Evolutionary conservation across 2,113 vertebrate species (phyloP).

Genomic region (Grallaria varia): DNA sequence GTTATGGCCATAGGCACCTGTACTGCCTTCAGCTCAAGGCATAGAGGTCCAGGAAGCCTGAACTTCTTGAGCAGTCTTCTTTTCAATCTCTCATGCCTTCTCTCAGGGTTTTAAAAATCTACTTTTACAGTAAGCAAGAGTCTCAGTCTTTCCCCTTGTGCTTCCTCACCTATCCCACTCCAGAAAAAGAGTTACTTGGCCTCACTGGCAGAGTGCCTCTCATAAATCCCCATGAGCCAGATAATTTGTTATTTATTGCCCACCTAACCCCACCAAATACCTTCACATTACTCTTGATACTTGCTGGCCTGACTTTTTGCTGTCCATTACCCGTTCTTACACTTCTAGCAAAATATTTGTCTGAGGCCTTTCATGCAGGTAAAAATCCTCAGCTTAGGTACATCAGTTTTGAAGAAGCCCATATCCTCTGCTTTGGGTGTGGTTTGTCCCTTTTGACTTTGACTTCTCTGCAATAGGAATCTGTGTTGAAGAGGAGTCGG

Average conservation of each 20-base stretch:
- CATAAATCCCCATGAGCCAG: not conserved
- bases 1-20: fast-evolving
- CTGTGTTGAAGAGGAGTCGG: not conserved
- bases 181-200: not conserved
- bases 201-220: not conserved
- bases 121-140: not conserved
- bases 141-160: not conserved
- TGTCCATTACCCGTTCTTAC: not conserved
- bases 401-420: not conserved
- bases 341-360: not conserved
- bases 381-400: not conserved
- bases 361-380: not conserved
- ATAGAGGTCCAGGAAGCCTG: not conserved
- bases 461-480: not conserved
- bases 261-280: not conserved
- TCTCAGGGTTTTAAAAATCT: not conserved
- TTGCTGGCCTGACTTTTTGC: not conserved
- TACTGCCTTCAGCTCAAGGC: not conserved
- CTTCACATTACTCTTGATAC: not conserved
- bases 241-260: not conserved
- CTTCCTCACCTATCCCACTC: not conserved
- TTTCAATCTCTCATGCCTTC: not conserved
- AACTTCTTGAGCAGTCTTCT: not conserved
- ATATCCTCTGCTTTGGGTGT: not conserved
- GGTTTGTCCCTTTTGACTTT: not conserved